Percentiles rank a stretch among this genome's conserved stretches.
Evolutionary conservation across 2,888 invertebrate species (phyloP).

Genomic region (Spilosoma lubricipeda): DNA sequence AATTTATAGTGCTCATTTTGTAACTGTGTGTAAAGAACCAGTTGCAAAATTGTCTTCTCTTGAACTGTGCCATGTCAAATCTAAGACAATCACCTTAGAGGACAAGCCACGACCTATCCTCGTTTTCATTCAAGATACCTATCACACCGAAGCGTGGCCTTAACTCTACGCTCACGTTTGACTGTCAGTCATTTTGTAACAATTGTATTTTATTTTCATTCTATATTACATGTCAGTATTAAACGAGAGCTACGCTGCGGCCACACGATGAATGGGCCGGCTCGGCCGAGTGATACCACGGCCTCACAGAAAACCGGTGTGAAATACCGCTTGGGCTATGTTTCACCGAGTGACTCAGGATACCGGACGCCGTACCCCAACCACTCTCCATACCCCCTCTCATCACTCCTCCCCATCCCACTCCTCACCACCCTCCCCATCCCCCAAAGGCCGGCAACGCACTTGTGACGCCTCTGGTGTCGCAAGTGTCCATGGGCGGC

Average conservation of each 20-base stretch:
- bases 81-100: slow-evolving; percentile 49
- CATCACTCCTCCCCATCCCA: too few relatives aligned
- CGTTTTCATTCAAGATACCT: slow-evolving; percentile 44
- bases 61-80: slow-evolving; percentile 56
- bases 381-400: too few relatives aligned
- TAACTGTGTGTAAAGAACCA: slow-evolving; percentile 14
- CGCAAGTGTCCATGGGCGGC: too few relatives aligned
- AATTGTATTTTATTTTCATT: background rate
- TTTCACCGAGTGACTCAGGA: too few relatives aligned
- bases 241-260: too few relatives aligned
- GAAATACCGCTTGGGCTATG: too few relatives aligned
- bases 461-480: too few relatives aligned
- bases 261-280: too few relatives aligned
- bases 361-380: too few relatives aligned
- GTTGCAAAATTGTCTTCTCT: slow-evolving; percentile 36
- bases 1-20: background rate
- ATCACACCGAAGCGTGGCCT: slow-evolving; percentile 42
- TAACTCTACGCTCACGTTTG: background rate
- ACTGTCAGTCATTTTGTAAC: background rate
- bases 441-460: too few relatives aligned
- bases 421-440: too few relatives aligned
- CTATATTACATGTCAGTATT: background rate
- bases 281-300: too few relatives aligned
- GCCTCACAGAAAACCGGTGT: background rate
- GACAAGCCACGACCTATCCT: slow-evolving; percentile 55